Evolutionary conservation across 1,140 invertebrate species (phyloP).

Genomic region (Hycleus cichorii): DNA sequence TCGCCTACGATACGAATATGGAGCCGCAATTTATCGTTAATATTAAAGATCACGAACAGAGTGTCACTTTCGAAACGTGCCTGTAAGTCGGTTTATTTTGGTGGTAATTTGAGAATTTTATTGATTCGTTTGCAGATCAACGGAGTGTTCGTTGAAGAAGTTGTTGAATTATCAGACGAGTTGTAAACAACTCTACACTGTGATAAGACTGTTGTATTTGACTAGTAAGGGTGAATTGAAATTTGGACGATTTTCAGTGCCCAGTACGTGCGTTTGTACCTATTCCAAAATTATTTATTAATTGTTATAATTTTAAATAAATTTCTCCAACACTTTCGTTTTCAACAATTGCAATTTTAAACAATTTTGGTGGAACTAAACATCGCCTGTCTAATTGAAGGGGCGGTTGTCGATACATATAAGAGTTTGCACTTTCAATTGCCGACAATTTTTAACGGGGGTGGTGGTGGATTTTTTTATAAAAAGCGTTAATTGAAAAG

Average conservation of each 20-base stretch:
- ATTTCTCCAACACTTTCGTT: slow-evolving; percentile 2
- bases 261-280: background rate
- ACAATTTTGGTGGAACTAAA: too few relatives aligned
- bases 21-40: background rate
- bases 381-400: too few relatives aligned
- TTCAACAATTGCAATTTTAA: background rate
- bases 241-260: background rate
- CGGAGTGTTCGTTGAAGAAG: too few relatives aligned
- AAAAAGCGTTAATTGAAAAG: too few relatives aligned
- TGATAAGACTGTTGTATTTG: background rate
- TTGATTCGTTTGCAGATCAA: too few relatives aligned
- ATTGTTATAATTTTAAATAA: background rate
- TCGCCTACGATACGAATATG: background rate
- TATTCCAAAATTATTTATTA: background rate
- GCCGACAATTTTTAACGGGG: too few relatives aligned
- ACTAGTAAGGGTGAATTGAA: background rate
- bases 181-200: background rate
- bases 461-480: too few relatives aligned
- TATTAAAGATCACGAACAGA: background rate
- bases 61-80: slow-evolving; percentile 1
- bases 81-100: background rate
- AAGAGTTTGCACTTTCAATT: too few relatives aligned
- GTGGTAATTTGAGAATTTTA: too few relatives aligned
- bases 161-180: background rate
- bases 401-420: too few relatives aligned